Evolutionary conservation across 2,797 vertebrate genomes (phyloP).

Genomic region (Columba guinea): DNA sequence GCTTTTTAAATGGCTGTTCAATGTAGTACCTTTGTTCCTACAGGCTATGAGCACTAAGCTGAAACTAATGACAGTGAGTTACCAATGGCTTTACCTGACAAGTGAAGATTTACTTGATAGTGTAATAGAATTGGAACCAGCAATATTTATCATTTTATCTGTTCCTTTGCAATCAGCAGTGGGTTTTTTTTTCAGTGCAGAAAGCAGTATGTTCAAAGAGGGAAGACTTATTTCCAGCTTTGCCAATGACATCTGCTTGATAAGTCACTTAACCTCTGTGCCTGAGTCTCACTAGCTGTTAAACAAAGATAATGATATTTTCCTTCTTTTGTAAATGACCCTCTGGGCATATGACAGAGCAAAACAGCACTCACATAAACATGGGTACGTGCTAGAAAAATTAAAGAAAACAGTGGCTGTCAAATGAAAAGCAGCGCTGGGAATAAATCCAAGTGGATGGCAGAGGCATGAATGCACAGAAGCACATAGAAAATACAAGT

Average conservation of each 20-base stretch:
- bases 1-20: conserved; percentile 73
- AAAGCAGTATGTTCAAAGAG: background rate
- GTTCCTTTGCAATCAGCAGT: background rate
- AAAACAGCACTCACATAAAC: background rate
- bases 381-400: conserved; percentile 8
- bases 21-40: conserved; percentile 64
- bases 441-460: conserved; percentile 33
- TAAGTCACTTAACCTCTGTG: conserved; percentile 21
- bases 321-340: conserved; percentile 26
- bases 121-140: conserved; percentile 41
- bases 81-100: conserved; percentile 69
- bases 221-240: conserved; percentile 7
- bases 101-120: conserved; percentile 70
- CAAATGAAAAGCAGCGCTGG: conserved; percentile 29
- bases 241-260: conserved; percentile 18
- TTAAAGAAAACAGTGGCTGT: conserved; percentile 20
- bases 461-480: background rate
- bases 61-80: conserved; percentile 75
- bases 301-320: conserved; percentile 34
- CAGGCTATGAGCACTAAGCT: conserved; percentile 69
- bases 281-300: background rate
- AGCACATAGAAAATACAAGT: background rate
- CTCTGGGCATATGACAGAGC: background rate
- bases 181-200: background rate
- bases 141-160: conserved; percentile 43